Percentiles rank a stretch among this genome's conserved stretches.
Evolutionary conservation across 2,888 invertebrate genomes (phyloP).

Genomic region (Drosophila colorata): DNA sequence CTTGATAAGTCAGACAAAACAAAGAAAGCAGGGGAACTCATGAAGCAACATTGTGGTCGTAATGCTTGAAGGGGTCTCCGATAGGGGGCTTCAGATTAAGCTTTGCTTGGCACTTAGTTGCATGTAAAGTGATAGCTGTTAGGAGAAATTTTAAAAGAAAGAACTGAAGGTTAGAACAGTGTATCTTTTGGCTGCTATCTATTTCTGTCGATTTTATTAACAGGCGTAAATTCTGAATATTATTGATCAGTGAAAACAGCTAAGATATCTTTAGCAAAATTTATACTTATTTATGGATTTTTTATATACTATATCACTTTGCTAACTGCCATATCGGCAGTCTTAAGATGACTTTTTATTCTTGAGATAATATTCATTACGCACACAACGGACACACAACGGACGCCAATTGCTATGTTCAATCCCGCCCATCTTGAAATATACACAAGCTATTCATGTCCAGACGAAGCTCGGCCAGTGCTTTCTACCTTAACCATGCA

Average conservation of each 20-base stretch:
- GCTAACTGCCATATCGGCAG: no score
- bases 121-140: constrained; percentile 14
- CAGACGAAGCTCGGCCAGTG: constrained; percentile 29
- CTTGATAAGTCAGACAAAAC: constrained; percentile 49
- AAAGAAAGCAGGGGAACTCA: constrained; percentile 14
- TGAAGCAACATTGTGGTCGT: constrained; percentile 39
- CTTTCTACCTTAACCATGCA: constrained; percentile 13
- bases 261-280: no score
- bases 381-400: no score
- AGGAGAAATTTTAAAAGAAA: not conserved
- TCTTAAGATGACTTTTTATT: no score
- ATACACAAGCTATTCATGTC: constrained; percentile 31
- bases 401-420: no score
- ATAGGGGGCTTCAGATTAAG: constrained; percentile 10
- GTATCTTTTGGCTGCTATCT: no score
- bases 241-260: no score
- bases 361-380: no score
- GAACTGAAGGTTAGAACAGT: not conserved
- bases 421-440: constrained; percentile 32
- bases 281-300: no score
- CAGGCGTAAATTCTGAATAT: no score
- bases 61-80: constrained; percentile 5
- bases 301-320: no score
- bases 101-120: constrained; percentile 12
- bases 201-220: no score